Percentiles rank a stretch among this genome's conserved stretches.
These are phyloP conservation scores for Hypsibius dujardini DNA, from an alignment of 1,140 invertebrate species.

Conservation along the genomic window DNA sequence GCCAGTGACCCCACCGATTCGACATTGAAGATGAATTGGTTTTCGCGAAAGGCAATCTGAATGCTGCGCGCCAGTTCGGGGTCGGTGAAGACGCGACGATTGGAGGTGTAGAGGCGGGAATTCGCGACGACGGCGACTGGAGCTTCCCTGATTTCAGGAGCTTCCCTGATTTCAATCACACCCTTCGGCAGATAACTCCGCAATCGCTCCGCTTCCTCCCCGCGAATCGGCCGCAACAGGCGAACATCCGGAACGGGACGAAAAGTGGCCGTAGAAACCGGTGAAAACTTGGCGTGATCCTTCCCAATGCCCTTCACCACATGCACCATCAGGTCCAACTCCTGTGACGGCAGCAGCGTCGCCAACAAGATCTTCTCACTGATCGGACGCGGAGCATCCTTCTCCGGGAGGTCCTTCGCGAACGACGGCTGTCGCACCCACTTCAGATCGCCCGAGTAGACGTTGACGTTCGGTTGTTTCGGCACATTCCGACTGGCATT, in stretches of 20 bases:
- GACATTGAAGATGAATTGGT: slow-evolving; percentile 45
- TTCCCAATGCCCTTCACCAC: slow-evolving; percentile 86
- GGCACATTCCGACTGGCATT: slow-evolving; percentile 6
- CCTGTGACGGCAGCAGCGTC: slow-evolving; percentile 83
- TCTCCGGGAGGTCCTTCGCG: neutral
- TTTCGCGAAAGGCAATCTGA: slow-evolving; percentile 16
- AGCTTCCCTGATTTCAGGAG: too few species aligned
- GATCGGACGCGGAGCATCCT: slow-evolving; percentile 54
- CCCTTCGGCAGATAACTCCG: slow-evolving; percentile 78
- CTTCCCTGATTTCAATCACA: slow-evolving; percentile 54
- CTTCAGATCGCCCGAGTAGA: slow-evolving; percentile 71
- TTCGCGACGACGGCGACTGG: neutral
- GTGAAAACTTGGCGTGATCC: slow-evolving; percentile 97
- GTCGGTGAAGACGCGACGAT: slow-evolving; percentile 12
- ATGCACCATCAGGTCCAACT: slow-evolving; percentile 63
- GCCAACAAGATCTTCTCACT: slow-evolving; percentile 76
- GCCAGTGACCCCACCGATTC: slow-evolving; percentile 73
- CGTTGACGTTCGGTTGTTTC: slow-evolving; percentile 35
- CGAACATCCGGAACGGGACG: slow-evolving; percentile 68
- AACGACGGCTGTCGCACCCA: slow-evolving; percentile 49
- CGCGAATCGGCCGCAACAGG: slow-evolving; percentile 51
- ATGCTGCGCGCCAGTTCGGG: slow-evolving; percentile 7
- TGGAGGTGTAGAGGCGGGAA: slow-evolving; percentile 10
- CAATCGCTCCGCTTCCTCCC: slow-evolving; percentile 58
- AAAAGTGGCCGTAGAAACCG: slow-evolving; percentile 83